Evolutionary conservation across 2,888 invertebrate species (phyloP).

Genomic region (Coleophora flavipennella): DNA sequence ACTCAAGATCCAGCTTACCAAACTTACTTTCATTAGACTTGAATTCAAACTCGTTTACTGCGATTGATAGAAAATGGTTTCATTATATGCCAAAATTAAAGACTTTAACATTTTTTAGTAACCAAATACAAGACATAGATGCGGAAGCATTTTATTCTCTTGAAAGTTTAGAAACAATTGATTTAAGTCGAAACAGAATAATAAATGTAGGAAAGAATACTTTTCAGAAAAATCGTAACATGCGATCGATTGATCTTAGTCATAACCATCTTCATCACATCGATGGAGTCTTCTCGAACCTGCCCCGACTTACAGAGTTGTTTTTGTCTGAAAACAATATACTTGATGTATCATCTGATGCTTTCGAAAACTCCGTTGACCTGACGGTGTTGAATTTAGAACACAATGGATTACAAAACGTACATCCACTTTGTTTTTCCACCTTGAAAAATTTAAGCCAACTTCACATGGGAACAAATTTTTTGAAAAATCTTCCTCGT

Average conservation of each 20-base stretch:
- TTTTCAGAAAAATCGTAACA: conserved; percentile 82
- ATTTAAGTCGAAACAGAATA: conserved; percentile 91
- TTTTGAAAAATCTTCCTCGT: conserved; percentile 83
- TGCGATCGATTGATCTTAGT: conserved; percentile 88
- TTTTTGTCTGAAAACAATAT: conserved; percentile 93
- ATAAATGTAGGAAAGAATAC: conserved; percentile 81
- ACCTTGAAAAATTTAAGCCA: conserved; percentile 85
- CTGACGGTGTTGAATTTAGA: conserved; percentile 88
- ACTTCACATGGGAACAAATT: conserved; percentile 89
- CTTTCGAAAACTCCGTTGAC: conserved; percentile 83
- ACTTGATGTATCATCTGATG: conserved; percentile 84
- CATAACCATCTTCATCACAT: conserved; percentile 92
- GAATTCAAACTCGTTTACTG: conserved; percentile 87
- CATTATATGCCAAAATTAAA: conserved; percentile 84
- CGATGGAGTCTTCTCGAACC: conserved; percentile 84
- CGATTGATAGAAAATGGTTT: conserved; percentile 84
- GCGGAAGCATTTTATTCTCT: conserved; percentile 84
- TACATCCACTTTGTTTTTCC: conserved; percentile 83
- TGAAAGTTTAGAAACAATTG: conserved; percentile 83
- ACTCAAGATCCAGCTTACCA: conserved; percentile 79
- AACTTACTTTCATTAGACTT: conserved; percentile 85
- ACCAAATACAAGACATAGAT: conserved; percentile 84
- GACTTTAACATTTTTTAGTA: conserved; percentile 87
- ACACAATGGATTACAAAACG: conserved; percentile 85
- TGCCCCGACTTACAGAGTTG: conserved; percentile 85